These are phyloP conservation scores for Limnephilus marmoratus DNA, from an alignment of 2,888 invertebrate genomes.

Conservation along the genomic window DNA sequence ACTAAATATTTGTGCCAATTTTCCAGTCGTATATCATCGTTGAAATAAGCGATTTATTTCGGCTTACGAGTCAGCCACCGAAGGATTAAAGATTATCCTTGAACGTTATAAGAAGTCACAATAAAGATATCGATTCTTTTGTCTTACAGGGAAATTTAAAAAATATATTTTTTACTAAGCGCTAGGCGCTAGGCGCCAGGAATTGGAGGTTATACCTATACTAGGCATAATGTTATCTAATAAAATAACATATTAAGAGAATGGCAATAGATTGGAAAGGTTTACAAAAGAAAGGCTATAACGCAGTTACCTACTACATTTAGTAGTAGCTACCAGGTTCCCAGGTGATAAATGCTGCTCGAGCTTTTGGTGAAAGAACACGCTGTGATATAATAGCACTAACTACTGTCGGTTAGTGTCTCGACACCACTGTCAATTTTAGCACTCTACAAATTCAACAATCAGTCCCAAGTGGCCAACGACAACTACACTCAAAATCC, in stretches of 20 bases:
- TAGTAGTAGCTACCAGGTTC: background rate
- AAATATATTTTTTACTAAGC: background rate
- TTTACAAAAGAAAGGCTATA: background rate
- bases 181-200: background rate
- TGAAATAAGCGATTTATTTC: background rate
- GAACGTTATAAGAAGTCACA: background rate
- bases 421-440: background rate
- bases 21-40: background rate
- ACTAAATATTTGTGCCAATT: background rate
- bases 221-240: background rate
- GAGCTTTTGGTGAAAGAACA: background rate
- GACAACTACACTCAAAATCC: background rate
- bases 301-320: no score
- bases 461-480: background rate
- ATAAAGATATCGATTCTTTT: background rate
- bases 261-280: background rate
- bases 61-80: background rate
- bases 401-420: background rate
- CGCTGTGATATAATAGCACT: background rate
- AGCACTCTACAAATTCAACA: background rate
- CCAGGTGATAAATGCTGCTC: background rate
- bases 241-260: no score
- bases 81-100: background rate
- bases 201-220: background rate
- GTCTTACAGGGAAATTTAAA: background rate